Evolutionary conservation across 2,888 invertebrate species (phyloP).

Genomic region (Parnassius mnemosyne): DNA sequence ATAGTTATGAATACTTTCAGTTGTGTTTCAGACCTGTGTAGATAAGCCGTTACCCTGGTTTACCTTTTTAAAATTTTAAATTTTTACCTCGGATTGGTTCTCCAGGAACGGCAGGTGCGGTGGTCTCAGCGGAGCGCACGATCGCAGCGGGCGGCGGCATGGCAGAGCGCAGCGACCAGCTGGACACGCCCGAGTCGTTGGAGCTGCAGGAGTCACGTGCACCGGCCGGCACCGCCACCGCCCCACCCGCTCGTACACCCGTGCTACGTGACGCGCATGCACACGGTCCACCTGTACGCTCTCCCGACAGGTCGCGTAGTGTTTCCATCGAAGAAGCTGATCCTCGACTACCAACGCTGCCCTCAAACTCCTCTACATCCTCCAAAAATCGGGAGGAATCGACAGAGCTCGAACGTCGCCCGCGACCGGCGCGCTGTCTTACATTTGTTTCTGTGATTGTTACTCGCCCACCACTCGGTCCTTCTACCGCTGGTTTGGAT

Average conservation of each 20-base stretch:
- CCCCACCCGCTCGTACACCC: conserved; percentile 35
- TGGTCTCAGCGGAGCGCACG: conserved; percentile 76
- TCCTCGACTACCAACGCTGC: conserved; percentile 62
- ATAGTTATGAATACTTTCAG: too few species aligned
- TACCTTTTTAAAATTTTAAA: too few species aligned
- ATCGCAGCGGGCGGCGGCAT: conserved; percentile 79
- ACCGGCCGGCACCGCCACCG: conserved; percentile 82
- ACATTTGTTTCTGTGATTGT: conserved; percentile 29
- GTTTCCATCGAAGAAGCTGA: conserved; percentile 76
- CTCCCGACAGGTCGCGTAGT: conserved; percentile 57
- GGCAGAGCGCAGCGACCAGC: conserved; percentile 80
- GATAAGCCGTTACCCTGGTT: too few species aligned
- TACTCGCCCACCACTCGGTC: conserved; percentile 23
- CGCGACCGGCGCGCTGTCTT: conserved; percentile 43
- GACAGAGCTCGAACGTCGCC: conserved; percentile 86
- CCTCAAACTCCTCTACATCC: conserved; percentile 79
- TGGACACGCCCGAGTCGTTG: conserved; percentile 89
- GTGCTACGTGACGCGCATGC: conserved; percentile 54
- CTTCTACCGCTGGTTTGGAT: conserved; percentile 20
- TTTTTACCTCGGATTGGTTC: conserved; percentile 79
- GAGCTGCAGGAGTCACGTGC: conserved; percentile 90
- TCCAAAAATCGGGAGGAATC: conserved; percentile 86
- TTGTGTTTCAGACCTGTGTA: too few species aligned
- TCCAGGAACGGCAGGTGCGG: conserved; percentile 72
- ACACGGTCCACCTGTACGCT: conserved; percentile 63